phyloP scores from a whole-genome alignment of 2,888 invertebrate genomes.

The Xylota sylvarum region DNA sequence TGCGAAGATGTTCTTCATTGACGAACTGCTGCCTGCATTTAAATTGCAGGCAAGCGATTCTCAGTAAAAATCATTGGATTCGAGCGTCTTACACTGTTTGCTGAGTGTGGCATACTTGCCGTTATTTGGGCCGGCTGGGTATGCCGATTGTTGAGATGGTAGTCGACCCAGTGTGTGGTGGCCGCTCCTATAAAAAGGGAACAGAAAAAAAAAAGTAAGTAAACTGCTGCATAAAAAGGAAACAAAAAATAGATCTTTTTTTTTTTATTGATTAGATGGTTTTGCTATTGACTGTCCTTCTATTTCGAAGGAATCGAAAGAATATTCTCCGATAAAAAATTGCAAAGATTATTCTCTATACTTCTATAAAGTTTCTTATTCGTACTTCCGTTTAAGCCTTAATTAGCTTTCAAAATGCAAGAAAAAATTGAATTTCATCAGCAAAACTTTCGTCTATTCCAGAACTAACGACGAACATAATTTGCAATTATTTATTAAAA shows the following conservation, averaged over 20 bases:
- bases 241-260: background rate
- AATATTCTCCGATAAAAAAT: background rate
- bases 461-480: slow-evolving; percentile 30
- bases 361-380: background rate
- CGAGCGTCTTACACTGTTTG: slow-evolving; percentile 97
- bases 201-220: slow-evolving; percentile 4
- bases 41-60: slow-evolving; percentile 88
- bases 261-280: background rate
- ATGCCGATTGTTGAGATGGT: slow-evolving; percentile 86
- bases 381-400: background rate
- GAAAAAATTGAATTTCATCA: slow-evolving; percentile 7
- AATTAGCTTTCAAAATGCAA: slow-evolving; percentile 6
- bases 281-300: background rate
- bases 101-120: slow-evolving; percentile 97
- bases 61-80: slow-evolving; percentile 98
- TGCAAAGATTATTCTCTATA: background rate
- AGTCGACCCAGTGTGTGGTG: slow-evolving; percentile 89
- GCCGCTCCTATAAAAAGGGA: slow-evolving; percentile 81
- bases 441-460: background rate
- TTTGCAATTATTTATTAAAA: slow-evolving; percentile 49
- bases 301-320: too few species aligned
- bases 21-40: slow-evolving; percentile 84
- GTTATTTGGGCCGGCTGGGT: slow-evolving; percentile 88
- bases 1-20: slow-evolving; percentile 83
- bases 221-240: background rate